Conservation (phyloP, 2,888 invertebrate genomes). For the Cryptocephalus primarius region DNA sequence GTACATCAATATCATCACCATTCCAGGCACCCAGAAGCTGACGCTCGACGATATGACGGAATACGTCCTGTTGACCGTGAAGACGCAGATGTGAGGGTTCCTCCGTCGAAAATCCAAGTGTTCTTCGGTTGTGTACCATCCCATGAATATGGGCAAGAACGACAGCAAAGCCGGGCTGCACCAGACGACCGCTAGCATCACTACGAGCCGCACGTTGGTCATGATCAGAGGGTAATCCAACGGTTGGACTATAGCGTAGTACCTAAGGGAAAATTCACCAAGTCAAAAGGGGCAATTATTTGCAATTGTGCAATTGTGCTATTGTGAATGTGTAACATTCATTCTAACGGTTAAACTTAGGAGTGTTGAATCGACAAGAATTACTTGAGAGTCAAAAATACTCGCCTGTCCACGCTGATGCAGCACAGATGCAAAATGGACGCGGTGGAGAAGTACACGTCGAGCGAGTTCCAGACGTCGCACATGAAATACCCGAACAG, state of each 20-base stretch:
- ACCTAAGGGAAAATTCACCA: constrained; percentile 28
- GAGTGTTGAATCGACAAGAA: too few species aligned
- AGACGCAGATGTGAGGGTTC: constrained; percentile 66
- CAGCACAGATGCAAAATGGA: constrained; percentile 91
- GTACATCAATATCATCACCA: constrained; percentile 89
- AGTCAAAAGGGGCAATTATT: too few species aligned
- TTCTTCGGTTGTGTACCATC: constrained; percentile 84
- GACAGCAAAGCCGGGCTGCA: constrained; percentile 84
- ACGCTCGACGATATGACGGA: constrained; percentile 82
- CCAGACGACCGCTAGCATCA: constrained; percentile 86
- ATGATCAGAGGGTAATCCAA: constrained; percentile 88
- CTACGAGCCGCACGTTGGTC: constrained; percentile 69
- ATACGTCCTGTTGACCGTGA: constrained; percentile 77
- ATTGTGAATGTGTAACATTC: too few species aligned
- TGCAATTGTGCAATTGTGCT: too few species aligned
- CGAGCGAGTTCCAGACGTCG: constrained; percentile 92
- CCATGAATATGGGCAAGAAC: constrained; percentile 89
- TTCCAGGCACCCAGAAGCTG: constrained; percentile 89
- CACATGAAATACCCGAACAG: constrained; percentile 86
- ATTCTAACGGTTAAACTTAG: too few species aligned
- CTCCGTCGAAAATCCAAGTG: constrained; percentile 58
- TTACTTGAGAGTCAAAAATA: neutral
- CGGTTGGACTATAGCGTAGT: constrained; percentile 88
- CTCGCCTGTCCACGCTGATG: constrained; percentile 63
- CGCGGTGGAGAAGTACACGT: constrained; percentile 89